phyloP scores from a whole-genome alignment of 2,113 vertebrate genomes.

The Maccullochella peelii region DNA sequence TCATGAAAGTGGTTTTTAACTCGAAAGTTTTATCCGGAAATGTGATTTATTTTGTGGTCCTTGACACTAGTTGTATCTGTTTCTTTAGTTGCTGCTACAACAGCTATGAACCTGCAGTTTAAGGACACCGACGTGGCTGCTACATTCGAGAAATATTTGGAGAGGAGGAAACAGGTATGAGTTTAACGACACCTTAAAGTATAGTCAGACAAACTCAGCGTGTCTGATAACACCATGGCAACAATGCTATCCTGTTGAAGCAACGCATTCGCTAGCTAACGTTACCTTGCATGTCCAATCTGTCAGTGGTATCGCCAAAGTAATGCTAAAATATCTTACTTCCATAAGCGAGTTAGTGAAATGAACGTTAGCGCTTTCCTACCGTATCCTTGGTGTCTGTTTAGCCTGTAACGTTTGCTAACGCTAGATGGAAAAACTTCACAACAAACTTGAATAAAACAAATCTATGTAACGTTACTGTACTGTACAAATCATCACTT shows the following conservation, averaged over 20 bases:
- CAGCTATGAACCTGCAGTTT: conserved; percentile 28
- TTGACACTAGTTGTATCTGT: not conserved
- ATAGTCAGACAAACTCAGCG: not conserved
- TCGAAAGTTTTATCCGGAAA: conserved; percentile 19
- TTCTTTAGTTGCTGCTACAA: no score
- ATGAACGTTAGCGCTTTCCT: not conserved
- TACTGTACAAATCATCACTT: not conserved
- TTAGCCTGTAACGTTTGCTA: not conserved
- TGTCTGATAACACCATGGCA: not conserved
- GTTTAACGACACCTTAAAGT: not conserved
- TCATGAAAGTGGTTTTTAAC: not conserved
- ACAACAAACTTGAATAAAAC: not conserved
- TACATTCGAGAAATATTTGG: conserved; percentile 56
- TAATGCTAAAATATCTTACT: not conserved
- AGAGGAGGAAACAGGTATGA: conserved; percentile 58
- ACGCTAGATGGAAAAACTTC: not conserved
- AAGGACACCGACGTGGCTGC: not conserved
- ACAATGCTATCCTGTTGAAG: not conserved
- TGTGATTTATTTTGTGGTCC: rapidly evolving
- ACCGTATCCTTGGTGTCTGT: not conserved
- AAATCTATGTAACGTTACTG: not conserved
- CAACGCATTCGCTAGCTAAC: no score
- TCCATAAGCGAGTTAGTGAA: not conserved
- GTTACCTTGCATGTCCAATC: not conserved
- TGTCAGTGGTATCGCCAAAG: not conserved